Evolutionary conservation across 2,888 invertebrate genomes (phyloP).

Genomic region (Watsonalla cultraria): DNA sequence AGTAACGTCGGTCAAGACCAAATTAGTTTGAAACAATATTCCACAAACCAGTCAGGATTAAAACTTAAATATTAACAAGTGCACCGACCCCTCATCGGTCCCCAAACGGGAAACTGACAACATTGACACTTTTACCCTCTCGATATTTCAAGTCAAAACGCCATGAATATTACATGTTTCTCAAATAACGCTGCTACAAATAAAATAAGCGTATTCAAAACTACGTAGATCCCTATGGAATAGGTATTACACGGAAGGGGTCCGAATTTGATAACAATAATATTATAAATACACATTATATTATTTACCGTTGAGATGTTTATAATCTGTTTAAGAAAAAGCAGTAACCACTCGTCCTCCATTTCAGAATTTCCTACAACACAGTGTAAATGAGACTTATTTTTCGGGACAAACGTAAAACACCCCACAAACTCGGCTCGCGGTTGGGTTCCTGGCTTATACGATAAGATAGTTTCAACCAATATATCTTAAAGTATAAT

Average conservation of each 20-base stretch:
- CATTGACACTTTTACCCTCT: conserved; percentile 26
- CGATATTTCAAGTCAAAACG: conserved; percentile 31
- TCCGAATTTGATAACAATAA: no score
- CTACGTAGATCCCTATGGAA: not conserved
- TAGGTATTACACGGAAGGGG: not conserved
- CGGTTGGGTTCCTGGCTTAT: not conserved
- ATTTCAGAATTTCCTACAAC: no score
- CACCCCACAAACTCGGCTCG: not conserved
- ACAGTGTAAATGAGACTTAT: no score
- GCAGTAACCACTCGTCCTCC: no score
- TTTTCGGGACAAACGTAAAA: no score
- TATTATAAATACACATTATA: no score
- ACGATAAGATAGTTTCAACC: no score
- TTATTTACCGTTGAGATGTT: no score
- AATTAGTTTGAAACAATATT: conserved; percentile 21
- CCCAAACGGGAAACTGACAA: conserved; percentile 27
- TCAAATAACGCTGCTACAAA: conserved; percentile 10
- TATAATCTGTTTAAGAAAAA: no score
- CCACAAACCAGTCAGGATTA: conserved; percentile 22
- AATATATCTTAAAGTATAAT: no score
- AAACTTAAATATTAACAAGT: conserved; percentile 36
- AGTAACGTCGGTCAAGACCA: conserved; percentile 16
- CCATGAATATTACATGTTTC: conserved; percentile 37
- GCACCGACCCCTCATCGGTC: conserved; percentile 18
- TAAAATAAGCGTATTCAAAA: conserved; percentile 1